phyloP scores from a whole-genome alignment of 1,140 invertebrate genomes.

The Atopsyche davidsoni region DNA sequence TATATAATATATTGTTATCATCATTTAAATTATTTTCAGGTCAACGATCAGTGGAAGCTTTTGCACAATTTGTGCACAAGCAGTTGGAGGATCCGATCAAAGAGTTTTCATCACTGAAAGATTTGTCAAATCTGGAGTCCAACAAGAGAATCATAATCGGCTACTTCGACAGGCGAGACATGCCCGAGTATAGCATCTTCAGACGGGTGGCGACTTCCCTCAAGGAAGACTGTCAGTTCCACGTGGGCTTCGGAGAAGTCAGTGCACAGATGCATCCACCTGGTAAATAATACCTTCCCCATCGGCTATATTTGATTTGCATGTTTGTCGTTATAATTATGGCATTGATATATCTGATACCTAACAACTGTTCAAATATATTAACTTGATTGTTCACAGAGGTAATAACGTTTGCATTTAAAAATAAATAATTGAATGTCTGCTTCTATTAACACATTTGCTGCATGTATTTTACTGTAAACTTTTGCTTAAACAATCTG shows the following conservation, averaged over 20 bases:
- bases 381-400: no score
- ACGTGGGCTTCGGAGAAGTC: conserved; percentile 86
- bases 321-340: conserved; percentile 1
- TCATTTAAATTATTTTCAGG: conserved; percentile 44
- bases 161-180: conserved; percentile 81
- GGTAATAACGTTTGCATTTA: no score
- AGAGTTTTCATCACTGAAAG: conserved; percentile 68
- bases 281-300: conserved; percentile 35
- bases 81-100: conserved; percentile 87
- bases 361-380: no score
- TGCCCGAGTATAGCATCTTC: conserved; percentile 73
- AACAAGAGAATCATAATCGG: conserved; percentile 90
- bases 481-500: no score
- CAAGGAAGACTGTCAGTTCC: conserved; percentile 94
- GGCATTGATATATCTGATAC: no score
- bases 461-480: no score
- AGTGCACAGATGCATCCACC: conserved; percentile 77
- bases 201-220: conserved; percentile 79
- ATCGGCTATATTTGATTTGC: no score
- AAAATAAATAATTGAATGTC: no score
- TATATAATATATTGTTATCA: no score
- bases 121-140: conserved; percentile 74
- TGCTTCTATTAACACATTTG: no score
- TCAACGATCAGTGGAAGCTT: conserved; percentile 66
- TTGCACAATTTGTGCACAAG: conserved; percentile 81